Evolutionary conservation across 2,888 invertebrate genomes (phyloP).

Genomic region (Mesorhabditis spiculigera): DNA sequence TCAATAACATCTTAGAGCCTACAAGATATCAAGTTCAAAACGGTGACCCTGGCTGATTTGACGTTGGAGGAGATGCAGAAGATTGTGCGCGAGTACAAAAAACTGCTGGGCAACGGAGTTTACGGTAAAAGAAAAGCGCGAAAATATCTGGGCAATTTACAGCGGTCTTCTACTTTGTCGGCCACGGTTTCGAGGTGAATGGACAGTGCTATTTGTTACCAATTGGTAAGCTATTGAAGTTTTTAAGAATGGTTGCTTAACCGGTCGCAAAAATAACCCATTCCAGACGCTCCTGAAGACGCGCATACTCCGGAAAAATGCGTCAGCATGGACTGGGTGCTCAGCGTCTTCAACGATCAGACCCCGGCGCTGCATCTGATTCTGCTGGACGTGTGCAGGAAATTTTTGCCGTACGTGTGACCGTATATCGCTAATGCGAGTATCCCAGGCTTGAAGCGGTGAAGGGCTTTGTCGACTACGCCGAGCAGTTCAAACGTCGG

Average conservation of each 20-base stretch:
- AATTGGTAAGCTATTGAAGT: conserved; percentile 23
- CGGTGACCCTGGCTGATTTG: conserved; percentile 61
- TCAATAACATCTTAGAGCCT: neutral
- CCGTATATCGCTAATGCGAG: neutral
- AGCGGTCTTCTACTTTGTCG: conserved; percentile 61
- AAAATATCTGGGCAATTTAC: conserved; percentile 15
- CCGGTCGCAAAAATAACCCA: neutral
- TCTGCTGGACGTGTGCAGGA: conserved; percentile 61
- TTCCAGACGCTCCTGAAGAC: conserved; percentile 57
- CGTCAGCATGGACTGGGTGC: conserved; percentile 56
- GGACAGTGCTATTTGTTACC: conserved; percentile 62
- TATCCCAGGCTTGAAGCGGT: conserved; percentile 22
- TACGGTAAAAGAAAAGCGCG: conserved; percentile 43
- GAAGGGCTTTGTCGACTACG: conserved; percentile 34
- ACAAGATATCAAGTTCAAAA: conserved; percentile 60
- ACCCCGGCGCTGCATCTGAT: conserved; percentile 60
- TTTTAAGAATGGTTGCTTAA: neutral
- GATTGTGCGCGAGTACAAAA: conserved; percentile 59
- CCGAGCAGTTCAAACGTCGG: conserved; percentile 39
- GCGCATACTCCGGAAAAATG: conserved; percentile 55
- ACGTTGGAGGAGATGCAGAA: conserved; percentile 60
- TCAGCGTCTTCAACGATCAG: conserved; percentile 56
- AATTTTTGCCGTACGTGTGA: conserved; percentile 47
- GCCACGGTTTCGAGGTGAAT: conserved; percentile 62
- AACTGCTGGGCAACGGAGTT: conserved; percentile 60